Conservation (phyloP, 2,888 invertebrate genomes). For the Morpho achilles region DNA sequence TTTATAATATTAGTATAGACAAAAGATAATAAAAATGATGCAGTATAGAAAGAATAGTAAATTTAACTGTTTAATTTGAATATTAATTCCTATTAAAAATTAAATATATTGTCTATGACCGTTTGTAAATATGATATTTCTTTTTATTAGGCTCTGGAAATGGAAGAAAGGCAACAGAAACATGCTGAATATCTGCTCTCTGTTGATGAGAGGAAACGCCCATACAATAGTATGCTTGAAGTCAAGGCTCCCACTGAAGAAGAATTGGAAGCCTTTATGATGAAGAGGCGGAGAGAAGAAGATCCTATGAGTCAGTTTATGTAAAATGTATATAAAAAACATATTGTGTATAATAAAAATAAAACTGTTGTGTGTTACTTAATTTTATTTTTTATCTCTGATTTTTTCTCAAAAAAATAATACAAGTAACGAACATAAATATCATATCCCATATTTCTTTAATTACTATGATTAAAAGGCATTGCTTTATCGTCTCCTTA, state of each 20-base stretch:
- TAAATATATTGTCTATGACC: neutral
- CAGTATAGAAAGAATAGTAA: no score
- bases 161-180: slow-evolving; percentile 80
- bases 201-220: slow-evolving; percentile 93
- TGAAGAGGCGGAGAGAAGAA: slow-evolving; percentile 89
- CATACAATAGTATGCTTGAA: slow-evolving; percentile 94
- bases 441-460: no score
- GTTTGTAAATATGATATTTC: neutral
- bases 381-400: neutral
- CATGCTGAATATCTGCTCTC: slow-evolving; percentile 82
- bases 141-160: slow-evolving; percentile 76
- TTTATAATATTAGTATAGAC: no score
- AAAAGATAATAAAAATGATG: no score
- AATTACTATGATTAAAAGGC: no score
- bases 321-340: slow-evolving; percentile 30
- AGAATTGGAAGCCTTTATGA: slow-evolving; percentile 95
- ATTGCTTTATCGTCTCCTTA: no score
- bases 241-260: slow-evolving; percentile 92
- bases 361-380: neutral
- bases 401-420: neutral
- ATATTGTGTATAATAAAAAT: neutral
- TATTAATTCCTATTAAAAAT: no score
- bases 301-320: slow-evolving; percentile 96
- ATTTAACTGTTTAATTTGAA: no score
- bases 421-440: no score